A percentile compares a stretch with the other conserved stretches of the same genome.
phyloP scores from a whole-genome alignment of 2,797 vertebrate species.

The Fundulus diaphanus region DNA sequence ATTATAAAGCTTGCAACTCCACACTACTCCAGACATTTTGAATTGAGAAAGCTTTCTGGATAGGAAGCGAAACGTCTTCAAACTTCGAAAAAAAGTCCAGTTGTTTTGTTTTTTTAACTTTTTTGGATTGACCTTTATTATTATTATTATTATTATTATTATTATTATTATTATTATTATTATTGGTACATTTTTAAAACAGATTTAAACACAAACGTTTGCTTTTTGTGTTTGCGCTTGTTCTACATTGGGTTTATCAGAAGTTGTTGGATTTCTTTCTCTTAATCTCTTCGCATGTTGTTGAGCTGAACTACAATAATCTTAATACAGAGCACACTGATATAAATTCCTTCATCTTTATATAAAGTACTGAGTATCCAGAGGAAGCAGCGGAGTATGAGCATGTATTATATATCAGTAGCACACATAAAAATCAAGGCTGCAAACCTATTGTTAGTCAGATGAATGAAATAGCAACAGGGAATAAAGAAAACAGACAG shows the following conservation, averaged over 20 bases:
- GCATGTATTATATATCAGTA: constrained; percentile 27
- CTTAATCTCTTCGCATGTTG: constrained; percentile 5
- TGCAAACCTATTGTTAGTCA: constrained; percentile 38
- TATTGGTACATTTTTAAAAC: no score
- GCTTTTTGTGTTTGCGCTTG: neutral
- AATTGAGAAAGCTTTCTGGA: no score
- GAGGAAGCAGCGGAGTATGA: constrained; percentile 27
- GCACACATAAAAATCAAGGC: constrained; percentile 9
- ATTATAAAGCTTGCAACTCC: no score
- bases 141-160: no score
- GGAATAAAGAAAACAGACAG: constrained; percentile 15
- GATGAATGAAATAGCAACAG: constrained; percentile 24
- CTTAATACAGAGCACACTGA: constrained; percentile 40
- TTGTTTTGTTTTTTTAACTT: no score
- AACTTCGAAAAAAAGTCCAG: no score
- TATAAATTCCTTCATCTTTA: constrained; percentile 34
- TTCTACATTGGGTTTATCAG: constrained; percentile 33
- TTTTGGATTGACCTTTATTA: no score
- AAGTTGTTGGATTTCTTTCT: constrained; percentile 28
- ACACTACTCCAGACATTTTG: no score
- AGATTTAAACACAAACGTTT: no score
- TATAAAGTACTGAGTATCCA: constrained; percentile 15
- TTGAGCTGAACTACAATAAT: constrained; percentile 20
- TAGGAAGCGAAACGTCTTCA: no score
- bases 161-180: no score